Base-by-base conservation (phyloP, 2,888 invertebrate species). In the Elaeidobius kamerunicus region DNA sequence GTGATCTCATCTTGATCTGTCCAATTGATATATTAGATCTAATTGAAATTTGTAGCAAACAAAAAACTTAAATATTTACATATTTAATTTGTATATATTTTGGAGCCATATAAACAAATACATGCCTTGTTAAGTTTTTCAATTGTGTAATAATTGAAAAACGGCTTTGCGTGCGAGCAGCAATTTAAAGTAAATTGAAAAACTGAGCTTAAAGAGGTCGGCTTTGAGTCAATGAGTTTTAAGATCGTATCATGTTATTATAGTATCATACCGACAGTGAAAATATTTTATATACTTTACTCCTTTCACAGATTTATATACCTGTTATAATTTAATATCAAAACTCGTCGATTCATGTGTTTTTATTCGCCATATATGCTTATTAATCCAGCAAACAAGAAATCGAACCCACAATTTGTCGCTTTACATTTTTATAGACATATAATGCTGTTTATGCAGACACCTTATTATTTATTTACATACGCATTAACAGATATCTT, bases 321-420 rank as follows among this genome's bases (percentile, higher is more conserved):
- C 9, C 23, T 23, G 9, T 23, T 23, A 23, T 23, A 23, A 23
- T 23, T 6, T 23, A 30, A 11, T 3, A 9, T 30, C 3, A 30
- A 12, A 30, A 30, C 30, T 30, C 30, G 30, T 30, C 12, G 30
- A 30, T 12, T 30, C 12, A 23, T 23, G 4, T 4, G 5, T 6
- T 23, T 23, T 23, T 6, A 4, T 9, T 23, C 9, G 23, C 23
- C 4, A 12, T 30, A 4, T 23, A 34, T 34, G 23, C 34, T 44
- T 44, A 44, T 32, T 44, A 40, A 40, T 48, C 34, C 35, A 35
- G 16, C 49, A 40, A 27, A 41, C 49, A 35, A 23, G 32, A 39
- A 52, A 52, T 46, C 46, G 46, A 46, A 35, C 45, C 46, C 12
- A 45, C 40, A 52, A 52, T 52, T 52, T 52, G 46, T 52, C 52